Base-by-base conservation (phyloP, 2,888 invertebrate species). In the Metopia argyrocephala region DNA sequence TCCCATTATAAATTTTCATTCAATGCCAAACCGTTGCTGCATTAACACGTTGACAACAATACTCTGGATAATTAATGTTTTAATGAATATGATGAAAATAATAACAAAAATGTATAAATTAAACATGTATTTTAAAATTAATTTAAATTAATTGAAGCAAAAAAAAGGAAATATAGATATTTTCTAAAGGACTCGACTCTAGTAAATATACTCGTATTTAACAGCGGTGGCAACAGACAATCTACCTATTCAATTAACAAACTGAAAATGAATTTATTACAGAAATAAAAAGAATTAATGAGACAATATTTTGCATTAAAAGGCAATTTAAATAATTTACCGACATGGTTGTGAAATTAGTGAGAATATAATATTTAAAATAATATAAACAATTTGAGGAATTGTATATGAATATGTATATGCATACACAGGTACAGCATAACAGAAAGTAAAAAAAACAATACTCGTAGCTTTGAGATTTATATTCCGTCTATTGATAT, bases 61-160 rank as follows among this genome's bases (percentile, higher is more conserved):
- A 65, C 48, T 45, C 9, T 61, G 18, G 50, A 45, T 54, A 68
- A 76, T 79, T 75, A 79, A 71, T 66, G 71, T 79, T 75, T 79
- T 76, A 79, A 79, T 76, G 66, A 70, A 71, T 31, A 76, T 28
- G 28, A 61, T 38, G 38, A 4, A 3, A 12, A 38, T 9, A 38
- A 4, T 3, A 59, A 50, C 48, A 73, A 64, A 1, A 9, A 6
- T 12, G 15, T 3, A 9, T 38, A 15, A 38, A 70, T n/a, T 15
- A 38, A n/a, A n/a, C n/a, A n/a, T n/a, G n/a, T n/a, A n/a, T n/a
- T 52, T 56, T 68, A 12, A 69, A 76, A 76, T 76, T 74, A 70
- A 78, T 78, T 81, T 70, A 56, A 81, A 78, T 81, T 65, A 69
- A 74, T 64, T 38, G 46, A 38, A 65, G 18, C 57, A 57, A 28